Percentiles rank a stretch among this genome's conserved stretches.
Evolutionary conservation across 2,113 vertebrate genomes (phyloP).

Genomic region (Morphnarchus princeps): DNA sequence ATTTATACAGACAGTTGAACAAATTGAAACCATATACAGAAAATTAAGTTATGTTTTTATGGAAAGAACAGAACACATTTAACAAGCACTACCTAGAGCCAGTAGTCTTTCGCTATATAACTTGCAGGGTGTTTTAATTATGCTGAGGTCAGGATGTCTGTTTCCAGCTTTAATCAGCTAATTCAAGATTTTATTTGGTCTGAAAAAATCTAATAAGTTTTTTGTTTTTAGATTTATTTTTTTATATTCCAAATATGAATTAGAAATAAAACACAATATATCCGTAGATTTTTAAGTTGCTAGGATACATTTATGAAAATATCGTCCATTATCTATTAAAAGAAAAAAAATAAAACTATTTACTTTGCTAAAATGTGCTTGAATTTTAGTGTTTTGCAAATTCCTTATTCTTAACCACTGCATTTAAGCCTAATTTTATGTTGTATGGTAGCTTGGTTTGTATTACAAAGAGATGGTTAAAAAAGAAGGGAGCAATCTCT

Average conservation of each 20-base stretch:
- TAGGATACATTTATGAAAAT: not conserved
- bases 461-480: not conserved
- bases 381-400: not conserved
- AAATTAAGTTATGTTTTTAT: slow-evolving; percentile 55
- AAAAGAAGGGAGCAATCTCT: not conserved
- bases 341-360: not conserved
- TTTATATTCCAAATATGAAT: not conserved
- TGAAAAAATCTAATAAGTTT: not conserved
- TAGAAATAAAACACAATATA: not conserved
- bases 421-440: not conserved
- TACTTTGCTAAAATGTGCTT: not conserved
- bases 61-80: slow-evolving; percentile 58
- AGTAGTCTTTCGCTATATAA: slow-evolving; percentile 1
- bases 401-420: not conserved
- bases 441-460: not conserved
- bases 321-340: not conserved
- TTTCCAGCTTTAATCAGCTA: slow-evolving; percentile 40
- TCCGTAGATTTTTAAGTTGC: not conserved
- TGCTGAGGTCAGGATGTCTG: slow-evolving; percentile 34
- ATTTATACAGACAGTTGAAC: slow-evolving; percentile 57
- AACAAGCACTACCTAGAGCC: slow-evolving; percentile 43
- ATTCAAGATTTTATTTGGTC: not conserved
- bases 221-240: not conserved
- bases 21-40: slow-evolving; percentile 63
- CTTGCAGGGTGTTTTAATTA: slow-evolving; percentile 53